Base-by-base conservation (phyloP, 1,140 invertebrate species). In the Babylonia areolata region DNA sequence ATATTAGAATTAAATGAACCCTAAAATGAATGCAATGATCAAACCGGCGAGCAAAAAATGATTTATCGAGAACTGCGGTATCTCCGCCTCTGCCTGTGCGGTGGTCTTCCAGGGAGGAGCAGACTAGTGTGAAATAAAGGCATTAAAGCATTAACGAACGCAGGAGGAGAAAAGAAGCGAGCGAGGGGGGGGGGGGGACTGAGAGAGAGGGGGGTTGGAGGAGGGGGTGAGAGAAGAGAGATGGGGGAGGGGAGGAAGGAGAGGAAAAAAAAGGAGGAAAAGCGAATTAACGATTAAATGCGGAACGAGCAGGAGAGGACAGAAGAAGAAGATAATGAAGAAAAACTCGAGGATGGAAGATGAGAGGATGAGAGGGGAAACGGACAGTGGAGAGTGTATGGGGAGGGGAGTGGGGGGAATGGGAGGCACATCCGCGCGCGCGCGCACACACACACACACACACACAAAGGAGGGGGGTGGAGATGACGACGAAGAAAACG, bases 21-120 rank as follows among this genome's bases (percentile, higher is more conserved):
- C 54, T 51, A 87, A 85, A 84, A 87, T 87, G 84, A 87, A 87
- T 87, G 84, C 86, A 87, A 87, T 87, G 84, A 87, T 87, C 84
- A 85, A 79, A 85, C 84, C 80, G 64, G 33, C 51, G 77, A 51
- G 64, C 85, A 71, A 87, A 87, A 87, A 87, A 87, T 87, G 86
- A 83, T 87, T 87, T 87, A 85, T 87, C 83, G 79, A 79, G 42
- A 85, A 87, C 64, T 40, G 69, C 71, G 77, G 77, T 84, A 71
- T 85, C 77, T 84, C 78, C 64, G 28, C 12, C 82, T 40, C 69
- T 75, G 86, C 82, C 81, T 84, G 75, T 85, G 78, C 33, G 83
- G 35, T 35, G 42, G 69, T 81, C 39, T 85, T 80, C 71, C 75
- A 75, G 35, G 54, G 81, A 40, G 64, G 78, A 42, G 51, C 83